Conservation (phyloP, 2,797 vertebrate genomes). For the Cossypha caffra region DNA sequence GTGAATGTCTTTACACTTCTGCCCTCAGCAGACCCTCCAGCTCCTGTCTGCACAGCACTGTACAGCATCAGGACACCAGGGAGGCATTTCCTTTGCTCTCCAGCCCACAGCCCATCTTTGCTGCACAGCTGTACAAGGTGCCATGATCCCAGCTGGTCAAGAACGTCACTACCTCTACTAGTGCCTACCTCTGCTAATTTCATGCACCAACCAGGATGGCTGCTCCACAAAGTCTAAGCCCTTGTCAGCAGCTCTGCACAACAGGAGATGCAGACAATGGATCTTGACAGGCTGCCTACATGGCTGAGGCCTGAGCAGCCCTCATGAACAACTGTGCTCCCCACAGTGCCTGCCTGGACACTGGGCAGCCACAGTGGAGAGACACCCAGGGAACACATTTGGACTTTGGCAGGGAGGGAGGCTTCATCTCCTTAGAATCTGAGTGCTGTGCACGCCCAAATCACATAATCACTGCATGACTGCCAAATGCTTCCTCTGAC, state of each 20-base stretch:
- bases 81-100: background rate
- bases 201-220: background rate
- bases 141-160: background rate
- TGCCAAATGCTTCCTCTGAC: background rate
- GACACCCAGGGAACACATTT: background rate
- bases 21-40: background rate
- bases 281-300: fast-evolving
- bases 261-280: background rate
- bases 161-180: background rate
- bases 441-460: background rate
- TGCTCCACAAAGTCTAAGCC: background rate
- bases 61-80: background rate
- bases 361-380: background rate
- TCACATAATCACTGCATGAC: background rate
- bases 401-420: background rate
- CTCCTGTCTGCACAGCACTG: background rate
- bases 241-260: background rate
- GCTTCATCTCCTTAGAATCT: background rate
- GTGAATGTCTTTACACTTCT: background rate
- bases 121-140: background rate
- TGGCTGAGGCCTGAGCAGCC: background rate
- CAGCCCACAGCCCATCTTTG: background rate
- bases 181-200: background rate
- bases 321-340: background rate
- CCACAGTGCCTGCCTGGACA: background rate